These are phyloP conservation scores for Lithophane ornitopus DNA, from an alignment of 2,888 invertebrate genomes.

Conservation along the genomic window DNA sequence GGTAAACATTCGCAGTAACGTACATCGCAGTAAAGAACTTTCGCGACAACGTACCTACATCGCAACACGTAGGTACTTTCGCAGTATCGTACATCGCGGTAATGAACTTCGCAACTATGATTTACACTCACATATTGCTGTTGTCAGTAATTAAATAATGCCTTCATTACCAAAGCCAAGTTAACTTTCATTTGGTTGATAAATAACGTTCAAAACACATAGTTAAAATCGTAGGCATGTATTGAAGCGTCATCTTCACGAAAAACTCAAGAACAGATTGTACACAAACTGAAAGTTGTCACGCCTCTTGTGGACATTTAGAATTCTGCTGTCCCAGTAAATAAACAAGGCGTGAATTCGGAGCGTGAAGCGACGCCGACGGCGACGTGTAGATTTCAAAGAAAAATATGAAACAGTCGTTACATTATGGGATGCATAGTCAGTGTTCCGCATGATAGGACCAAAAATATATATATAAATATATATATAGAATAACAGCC, in stretches of 20 bases:
- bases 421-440: constrained; percentile 13
- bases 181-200: too few species aligned
- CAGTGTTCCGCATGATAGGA: constrained; percentile 28
- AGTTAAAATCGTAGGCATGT: neutral
- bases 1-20: too few species aligned
- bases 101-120: too few species aligned
- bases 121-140: too few species aligned
- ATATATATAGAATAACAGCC: too few species aligned
- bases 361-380: constrained; percentile 18
- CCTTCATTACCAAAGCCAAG: too few species aligned
- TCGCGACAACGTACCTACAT: too few species aligned
- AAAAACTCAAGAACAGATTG: constrained; percentile 4
- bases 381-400: constrained; percentile 34
- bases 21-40: too few species aligned
- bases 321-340: constrained; percentile 27
- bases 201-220: neutral
- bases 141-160: too few species aligned
- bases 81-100: too few species aligned
- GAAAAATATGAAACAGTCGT: constrained; percentile 38
- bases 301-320: constrained; percentile 26
- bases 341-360: constrained; percentile 46
- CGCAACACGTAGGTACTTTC: too few species aligned
- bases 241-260: neutral
- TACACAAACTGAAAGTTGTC: constrained; percentile 4
- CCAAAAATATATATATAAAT: too few species aligned